Base-by-base conservation (phyloP, 1,140 invertebrate genomes). In the Apolygus lucorum region DNA sequence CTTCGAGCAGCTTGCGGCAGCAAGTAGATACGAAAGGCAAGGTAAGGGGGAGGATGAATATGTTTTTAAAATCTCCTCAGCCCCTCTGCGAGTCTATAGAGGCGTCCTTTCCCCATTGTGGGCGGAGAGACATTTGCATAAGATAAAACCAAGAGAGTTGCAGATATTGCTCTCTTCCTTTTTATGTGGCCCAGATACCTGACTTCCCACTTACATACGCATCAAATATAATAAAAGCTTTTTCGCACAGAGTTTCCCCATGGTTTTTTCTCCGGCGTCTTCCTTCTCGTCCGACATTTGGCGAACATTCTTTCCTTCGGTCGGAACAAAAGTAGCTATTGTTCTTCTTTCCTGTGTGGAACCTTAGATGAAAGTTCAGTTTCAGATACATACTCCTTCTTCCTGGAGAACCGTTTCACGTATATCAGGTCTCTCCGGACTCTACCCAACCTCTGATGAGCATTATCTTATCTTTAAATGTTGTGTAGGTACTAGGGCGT, bases 151-250 rank as follows among this genome's bases (percentile, higher is more conserved):
- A 21, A 24, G 54, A 59, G 54, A 59, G 54, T 59, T 59, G 54
- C 54, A 59, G 22, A 59, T 59, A 59, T 24, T 13, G 54, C 54
- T 59, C 54, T 24, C 8, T 59, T 59, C 54, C 54, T 59, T 59
- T 59, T 59, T 59, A 59, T 59, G 54, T 59, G 54, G 54, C 54
- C 54, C 54, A 59, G 54, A 59, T 59, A 59, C 54, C 54, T 59
- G 22, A 59, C 54, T 59, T 59, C 54, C 22, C 22, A 59, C 54
- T 59, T 59, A 59, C 54, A 59, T 13, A 24, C 11, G 54, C 54
- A 59, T 59, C 54, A 59, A 59, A 59, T 59, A 59, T 59, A 59
- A 59, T 59, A 59, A 24, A 59, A 59, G 54, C 54, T 59, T 59
- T 59, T 24, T 17, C 17, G 8, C 17, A 8, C 34, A 49, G 8